Evolutionary conservation across 2,113 vertebrate genomes (phyloP).

Genomic region (Sakesphorus luctuosus): DNA sequence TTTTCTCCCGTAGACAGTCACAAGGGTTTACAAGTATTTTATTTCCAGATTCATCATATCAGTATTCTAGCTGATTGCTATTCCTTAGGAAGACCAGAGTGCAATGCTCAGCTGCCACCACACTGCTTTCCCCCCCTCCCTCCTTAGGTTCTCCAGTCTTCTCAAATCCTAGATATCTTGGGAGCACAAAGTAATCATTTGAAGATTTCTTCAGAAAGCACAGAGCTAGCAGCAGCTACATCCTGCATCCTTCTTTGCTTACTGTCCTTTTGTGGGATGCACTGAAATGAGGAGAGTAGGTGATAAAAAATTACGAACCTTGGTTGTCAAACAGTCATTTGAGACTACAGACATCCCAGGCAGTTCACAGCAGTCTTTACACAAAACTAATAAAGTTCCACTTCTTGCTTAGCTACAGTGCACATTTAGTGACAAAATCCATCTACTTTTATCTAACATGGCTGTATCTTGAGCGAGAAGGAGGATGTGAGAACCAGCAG

Average conservation of each 20-base stretch:
- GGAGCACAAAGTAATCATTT: background rate
- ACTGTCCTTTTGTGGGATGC: background rate
- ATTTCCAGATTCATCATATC: background rate
- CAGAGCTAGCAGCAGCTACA: background rate
- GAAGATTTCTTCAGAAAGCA: background rate
- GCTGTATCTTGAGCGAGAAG: background rate
- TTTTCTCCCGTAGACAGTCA: background rate
- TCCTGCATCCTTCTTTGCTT: background rate
- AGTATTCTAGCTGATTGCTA: background rate
- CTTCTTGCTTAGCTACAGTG: background rate
- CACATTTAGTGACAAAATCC: background rate
- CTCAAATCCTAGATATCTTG: background rate
- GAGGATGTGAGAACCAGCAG: background rate
- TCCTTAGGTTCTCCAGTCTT: background rate
- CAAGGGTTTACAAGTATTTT: background rate
- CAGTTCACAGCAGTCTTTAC: background rate
- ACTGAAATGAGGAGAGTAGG: background rate
- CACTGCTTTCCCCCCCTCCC: fast-evolving
- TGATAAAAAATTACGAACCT: background rate
- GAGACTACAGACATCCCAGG: background rate
- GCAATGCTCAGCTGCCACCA: background rate
- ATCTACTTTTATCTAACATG: fast-evolving
- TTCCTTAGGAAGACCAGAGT: background rate
- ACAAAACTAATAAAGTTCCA: background rate
- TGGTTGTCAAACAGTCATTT: fast-evolving